phyloP scores from a whole-genome alignment of 2,113 vertebrate genomes.

The Datnioides undecimradiatus region DNA sequence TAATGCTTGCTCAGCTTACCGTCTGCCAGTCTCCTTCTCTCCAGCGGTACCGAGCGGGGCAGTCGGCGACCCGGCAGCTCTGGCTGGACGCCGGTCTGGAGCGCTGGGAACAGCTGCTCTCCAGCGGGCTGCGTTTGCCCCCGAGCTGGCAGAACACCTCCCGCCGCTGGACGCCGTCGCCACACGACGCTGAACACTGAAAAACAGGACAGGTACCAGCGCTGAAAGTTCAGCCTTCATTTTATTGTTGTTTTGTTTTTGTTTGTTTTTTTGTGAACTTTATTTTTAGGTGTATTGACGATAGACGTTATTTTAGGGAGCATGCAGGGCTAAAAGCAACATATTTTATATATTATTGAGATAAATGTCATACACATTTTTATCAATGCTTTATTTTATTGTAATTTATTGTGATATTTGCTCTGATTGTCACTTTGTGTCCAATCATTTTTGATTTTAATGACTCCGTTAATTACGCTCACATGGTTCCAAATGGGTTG shows the following conservation, averaged over 20 bases:
- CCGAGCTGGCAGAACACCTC: conserved; percentile 86
- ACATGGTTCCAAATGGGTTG: neutral
- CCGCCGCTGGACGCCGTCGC: conserved; percentile 86
- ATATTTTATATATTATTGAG: neutral
- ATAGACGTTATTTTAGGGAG: neutral
- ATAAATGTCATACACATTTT: neutral
- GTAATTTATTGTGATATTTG: neutral
- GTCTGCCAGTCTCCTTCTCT: conserved; percentile 88
- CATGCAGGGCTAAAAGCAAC: neutral
- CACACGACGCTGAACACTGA: conserved; percentile 93
- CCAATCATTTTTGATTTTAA: neutral
- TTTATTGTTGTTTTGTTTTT: neutral
- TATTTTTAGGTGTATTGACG: neutral
- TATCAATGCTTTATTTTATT: neutral
- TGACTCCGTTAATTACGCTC: neutral
- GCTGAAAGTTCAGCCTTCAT: neutral
- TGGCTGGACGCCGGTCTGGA: conserved; percentile 83
- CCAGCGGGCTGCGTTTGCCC: conserved; percentile 72
- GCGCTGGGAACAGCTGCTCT: conserved; percentile 82
- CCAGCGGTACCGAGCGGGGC: conserved; percentile 87
- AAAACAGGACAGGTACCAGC: conserved; percentile 72
- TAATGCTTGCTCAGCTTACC: conserved; percentile 83
- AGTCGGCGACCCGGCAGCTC: conserved; percentile 84
- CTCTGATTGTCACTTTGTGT: neutral
- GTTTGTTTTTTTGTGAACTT: neutral